A percentile compares a stretch with the other conserved stretches of the same genome.
These are phyloP conservation scores for Conops quadrifasciatus DNA, from an alignment of 2,888 invertebrate genomes.

Conservation along the genomic window DNA sequence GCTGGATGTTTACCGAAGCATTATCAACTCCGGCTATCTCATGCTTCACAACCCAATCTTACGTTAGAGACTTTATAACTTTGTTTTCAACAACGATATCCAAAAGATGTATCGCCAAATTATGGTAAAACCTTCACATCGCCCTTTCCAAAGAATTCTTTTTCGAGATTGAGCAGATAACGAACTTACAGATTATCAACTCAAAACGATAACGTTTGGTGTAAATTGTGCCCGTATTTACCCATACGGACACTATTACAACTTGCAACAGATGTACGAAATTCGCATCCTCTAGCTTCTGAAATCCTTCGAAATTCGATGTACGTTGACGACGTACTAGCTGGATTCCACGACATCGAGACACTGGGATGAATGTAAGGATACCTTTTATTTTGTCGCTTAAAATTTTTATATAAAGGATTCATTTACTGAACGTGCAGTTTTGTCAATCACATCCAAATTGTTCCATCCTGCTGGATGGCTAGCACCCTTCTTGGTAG, in stretches of 20 bases:
- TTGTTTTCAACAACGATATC: slow-evolving; percentile 29
- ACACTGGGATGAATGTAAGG: slow-evolving; percentile 2
- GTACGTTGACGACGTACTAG: slow-evolving; percentile 19
- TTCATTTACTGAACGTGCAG: slow-evolving; percentile 11
- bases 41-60: neutral
- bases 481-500: slow-evolving; percentile 14
- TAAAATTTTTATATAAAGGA: neutral
- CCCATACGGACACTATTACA: slow-evolving; percentile 6
- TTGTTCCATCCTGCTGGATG: slow-evolving; percentile 25
- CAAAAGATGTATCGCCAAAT: slow-evolving; percentile 26
- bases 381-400: slow-evolving; percentile 6
- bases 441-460: neutral
- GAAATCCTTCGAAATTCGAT: slow-evolving; percentile 1
- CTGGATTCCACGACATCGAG: neutral
- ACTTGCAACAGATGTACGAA: slow-evolving; percentile 1
- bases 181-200: slow-evolving; percentile 14
- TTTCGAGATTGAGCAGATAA: slow-evolving; percentile 9
- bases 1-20: neutral
- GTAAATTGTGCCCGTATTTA: neutral
- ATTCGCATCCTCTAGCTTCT: slow-evolving; percentile 1
- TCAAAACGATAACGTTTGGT: slow-evolving; percentile 12
- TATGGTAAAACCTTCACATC: neutral
- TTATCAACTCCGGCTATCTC: neutral
- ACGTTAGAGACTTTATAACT: slow-evolving; percentile 27
- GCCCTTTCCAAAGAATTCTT: slow-evolving; percentile 14